Conservation (phyloP, 2,888 invertebrate species). For the Phasia obesa region DNA sequence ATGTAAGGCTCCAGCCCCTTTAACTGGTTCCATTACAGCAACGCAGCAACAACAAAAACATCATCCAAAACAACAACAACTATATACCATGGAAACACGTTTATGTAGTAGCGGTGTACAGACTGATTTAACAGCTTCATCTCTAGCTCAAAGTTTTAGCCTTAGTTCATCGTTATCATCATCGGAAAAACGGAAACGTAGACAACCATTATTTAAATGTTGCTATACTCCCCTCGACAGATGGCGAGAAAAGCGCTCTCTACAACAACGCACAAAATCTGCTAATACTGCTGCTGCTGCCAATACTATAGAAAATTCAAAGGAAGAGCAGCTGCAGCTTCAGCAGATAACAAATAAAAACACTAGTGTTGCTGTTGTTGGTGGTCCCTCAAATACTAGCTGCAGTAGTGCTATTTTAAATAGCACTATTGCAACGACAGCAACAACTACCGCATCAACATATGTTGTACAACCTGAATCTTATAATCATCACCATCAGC, state of each 20-base stretch:
- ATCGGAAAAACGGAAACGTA: conserved; percentile 74
- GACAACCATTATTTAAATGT: conserved; percentile 81
- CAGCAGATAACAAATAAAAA: conserved; percentile 59
- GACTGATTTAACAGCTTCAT: conserved; percentile 79
- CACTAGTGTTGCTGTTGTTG: conserved; percentile 61
- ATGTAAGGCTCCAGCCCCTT: conserved; percentile 76
- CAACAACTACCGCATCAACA: conserved; percentile 59
- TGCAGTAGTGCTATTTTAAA: conserved; percentile 51
- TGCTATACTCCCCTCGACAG: conserved; percentile 82
- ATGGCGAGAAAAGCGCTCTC: conserved; percentile 79
- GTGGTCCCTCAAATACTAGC: conserved; percentile 39
- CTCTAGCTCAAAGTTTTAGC: conserved; percentile 71
- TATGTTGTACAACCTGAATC: conserved; percentile 57
- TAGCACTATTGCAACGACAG: conserved; percentile 38
- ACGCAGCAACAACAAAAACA: conserved; percentile 52
- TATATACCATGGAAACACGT: conserved; percentile 74
- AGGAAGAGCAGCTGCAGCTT: conserved; percentile 58
- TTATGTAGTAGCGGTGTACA: conserved; percentile 80
- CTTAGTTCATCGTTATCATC: conserved; percentile 74
- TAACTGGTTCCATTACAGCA: conserved; percentile 24
- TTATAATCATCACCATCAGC: conserved; percentile 26
- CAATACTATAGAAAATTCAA: conserved; percentile 7
- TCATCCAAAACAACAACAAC: conserved; percentile 63
- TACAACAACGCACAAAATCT: conserved; percentile 67
- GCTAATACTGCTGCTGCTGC: conserved; percentile 65